Evolutionary conservation across 1,140 invertebrate species (phyloP).

Genomic region (Drosophila navojoa): DNA sequence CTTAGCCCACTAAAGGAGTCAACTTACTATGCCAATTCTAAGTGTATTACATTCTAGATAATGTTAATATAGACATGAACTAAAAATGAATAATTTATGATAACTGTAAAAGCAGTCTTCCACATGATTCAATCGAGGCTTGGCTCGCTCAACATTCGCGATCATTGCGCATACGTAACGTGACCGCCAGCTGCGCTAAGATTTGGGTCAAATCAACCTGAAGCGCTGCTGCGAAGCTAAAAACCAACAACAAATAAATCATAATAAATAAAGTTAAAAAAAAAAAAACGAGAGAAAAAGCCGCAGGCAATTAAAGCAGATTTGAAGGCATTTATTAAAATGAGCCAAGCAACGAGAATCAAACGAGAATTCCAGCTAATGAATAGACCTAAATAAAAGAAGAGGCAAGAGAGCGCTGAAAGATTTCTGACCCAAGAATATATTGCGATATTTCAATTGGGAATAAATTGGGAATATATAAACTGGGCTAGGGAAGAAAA

Average conservation of each 20-base stretch:
- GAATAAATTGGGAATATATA: too few relatives aligned
- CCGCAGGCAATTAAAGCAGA: neutral
- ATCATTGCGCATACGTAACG: conserved; percentile 39
- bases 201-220: conserved; percentile 38
- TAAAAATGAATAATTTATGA: too few relatives aligned
- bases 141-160: neutral
- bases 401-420: too few relatives aligned
- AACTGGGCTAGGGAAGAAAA: too few relatives aligned
- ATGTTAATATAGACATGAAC: too few relatives aligned
- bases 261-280: neutral
- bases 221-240: neutral
- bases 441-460: too few relatives aligned
- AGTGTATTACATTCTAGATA: too few relatives aligned
- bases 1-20: too few relatives aligned
- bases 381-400: neutral
- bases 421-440: too few relatives aligned
- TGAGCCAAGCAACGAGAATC: neutral
- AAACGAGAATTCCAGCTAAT: neutral
- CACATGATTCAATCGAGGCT: neutral
- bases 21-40: too few relatives aligned
- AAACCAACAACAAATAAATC: too few relatives aligned
- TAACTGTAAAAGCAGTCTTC: too few relatives aligned
- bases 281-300: neutral
- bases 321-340: neutral
- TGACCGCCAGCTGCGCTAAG: neutral